phyloP scores from a whole-genome alignment of 2,888 invertebrate species.

The Trilocha varians region DNA sequence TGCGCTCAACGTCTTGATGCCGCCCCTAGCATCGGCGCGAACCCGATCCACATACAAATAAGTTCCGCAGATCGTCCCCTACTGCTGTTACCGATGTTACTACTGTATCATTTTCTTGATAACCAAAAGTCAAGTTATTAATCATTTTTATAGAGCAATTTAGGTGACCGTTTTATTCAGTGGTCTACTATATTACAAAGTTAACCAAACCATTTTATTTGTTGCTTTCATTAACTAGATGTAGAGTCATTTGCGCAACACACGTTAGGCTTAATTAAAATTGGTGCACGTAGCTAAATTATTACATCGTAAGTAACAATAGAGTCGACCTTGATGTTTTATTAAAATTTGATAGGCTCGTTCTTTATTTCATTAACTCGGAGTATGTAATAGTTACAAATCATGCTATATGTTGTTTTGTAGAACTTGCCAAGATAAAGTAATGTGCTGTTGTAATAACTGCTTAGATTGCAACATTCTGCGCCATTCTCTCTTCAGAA shows the following conservation, averaged over 20 bases:
- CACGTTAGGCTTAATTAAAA: neutral
- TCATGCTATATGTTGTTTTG: neutral
- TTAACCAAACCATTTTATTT: neutral
- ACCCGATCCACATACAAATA: constrained; percentile 62
- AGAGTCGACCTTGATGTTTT: neutral
- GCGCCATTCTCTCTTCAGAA: neutral
- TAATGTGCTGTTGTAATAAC: neutral
- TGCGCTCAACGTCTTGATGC: constrained; percentile 60
- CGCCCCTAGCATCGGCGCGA: constrained; percentile 44
- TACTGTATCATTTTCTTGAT: neutral
- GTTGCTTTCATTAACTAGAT: neutral
- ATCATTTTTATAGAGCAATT: neutral
- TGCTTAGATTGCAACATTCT: neutral
- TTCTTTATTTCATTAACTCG: neutral
- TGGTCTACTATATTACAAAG: neutral
- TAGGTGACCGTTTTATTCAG: neutral
- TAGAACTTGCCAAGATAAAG: constrained; percentile 5
- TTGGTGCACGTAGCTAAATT: neutral
- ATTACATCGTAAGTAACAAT: neutral
- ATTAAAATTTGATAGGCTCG: constrained; percentile 4
- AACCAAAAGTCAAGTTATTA: neutral
- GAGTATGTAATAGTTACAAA: neutral
- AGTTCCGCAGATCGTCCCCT: constrained; percentile 28
- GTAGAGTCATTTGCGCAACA: neutral
- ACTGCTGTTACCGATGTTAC: constrained; percentile 12